Conservation (phyloP, 2,113 vertebrate genomes). For the Oceanodroma tethys region DNA sequence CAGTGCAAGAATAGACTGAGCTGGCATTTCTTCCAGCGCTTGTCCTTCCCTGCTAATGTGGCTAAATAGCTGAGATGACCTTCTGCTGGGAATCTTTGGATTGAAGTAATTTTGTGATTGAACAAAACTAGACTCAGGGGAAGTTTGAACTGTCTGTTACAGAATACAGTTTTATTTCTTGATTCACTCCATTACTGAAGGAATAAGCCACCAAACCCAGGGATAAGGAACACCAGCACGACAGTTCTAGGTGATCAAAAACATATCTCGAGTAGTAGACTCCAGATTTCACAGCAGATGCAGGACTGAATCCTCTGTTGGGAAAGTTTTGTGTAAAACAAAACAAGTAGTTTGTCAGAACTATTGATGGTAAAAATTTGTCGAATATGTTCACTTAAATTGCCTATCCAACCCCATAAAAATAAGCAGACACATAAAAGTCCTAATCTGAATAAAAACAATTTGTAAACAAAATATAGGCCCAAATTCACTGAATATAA, state of each 20-base stretch:
- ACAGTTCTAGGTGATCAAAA: background rate
- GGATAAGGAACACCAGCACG: background rate
- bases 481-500: background rate
- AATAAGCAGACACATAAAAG: background rate
- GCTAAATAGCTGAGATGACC: background rate
- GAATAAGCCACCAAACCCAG: background rate
- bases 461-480: background rate
- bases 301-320: background rate
- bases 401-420: background rate
- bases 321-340: background rate
- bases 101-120: background rate
- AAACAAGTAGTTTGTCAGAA: background rate
- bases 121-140: background rate
- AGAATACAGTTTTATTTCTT: background rate
- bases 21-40: constrained; percentile 1
- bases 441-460: background rate
- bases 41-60: background rate
- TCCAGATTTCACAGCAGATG: background rate
- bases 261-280: background rate
- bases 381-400: background rate
- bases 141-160: background rate
- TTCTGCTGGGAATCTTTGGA: constrained; percentile 5
- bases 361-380: background rate
- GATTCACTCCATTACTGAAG: background rate
- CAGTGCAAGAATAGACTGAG: background rate